Base-by-base conservation (phyloP, 2,888 invertebrate species). In the Luperina nickerlii region DNA sequence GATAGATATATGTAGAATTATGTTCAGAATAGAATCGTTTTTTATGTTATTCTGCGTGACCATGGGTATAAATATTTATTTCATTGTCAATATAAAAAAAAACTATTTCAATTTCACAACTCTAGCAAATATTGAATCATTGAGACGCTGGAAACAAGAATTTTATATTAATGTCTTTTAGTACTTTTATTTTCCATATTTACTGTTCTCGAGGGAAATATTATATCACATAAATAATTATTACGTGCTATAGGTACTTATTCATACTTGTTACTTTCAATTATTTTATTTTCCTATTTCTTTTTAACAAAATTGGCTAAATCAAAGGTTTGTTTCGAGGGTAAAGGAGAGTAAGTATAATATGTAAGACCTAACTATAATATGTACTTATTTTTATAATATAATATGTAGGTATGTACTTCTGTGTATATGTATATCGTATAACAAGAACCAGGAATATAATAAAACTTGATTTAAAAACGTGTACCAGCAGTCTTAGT, bases 161-260 rank as follows among this genome's bases (percentile, higher is more conserved):
- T 77, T 85, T 81, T 78, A 82, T 72, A 65, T 78, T 60, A 71
- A 78, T 71, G 73, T 75, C 79, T 81, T 79, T 81, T 70, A 82
- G 45, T 74, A 80, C 74, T 79, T 80, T 81, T 13, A 78, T 79
- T 78, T 74, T 60, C 24, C 24, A 75, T 74, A 71, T 78, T 76
- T 81, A 78, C 48, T 32, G 54, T 48, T 78, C 79, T 70, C 70
- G n/a, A 38, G 78, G 70, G 78, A 70, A 72, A 66, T 65, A 79
- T 79, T 74, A 69, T 57, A 63, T 48, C n/a, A 73, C 73, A 65
- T 81, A 78, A 86, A 82, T 72, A 76, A 76, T 81, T 67, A 82
- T 84, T 67, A 81, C 48, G 54, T 66, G 70, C 76, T 48, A 48
- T 48, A 48, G n/a, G 51, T 76, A 45, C 11, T 60, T 24, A 32